These are phyloP conservation scores for Anarrhichthys ocellatus DNA, from an alignment of 2,113 vertebrate species.

Conservation along the genomic window DNA sequence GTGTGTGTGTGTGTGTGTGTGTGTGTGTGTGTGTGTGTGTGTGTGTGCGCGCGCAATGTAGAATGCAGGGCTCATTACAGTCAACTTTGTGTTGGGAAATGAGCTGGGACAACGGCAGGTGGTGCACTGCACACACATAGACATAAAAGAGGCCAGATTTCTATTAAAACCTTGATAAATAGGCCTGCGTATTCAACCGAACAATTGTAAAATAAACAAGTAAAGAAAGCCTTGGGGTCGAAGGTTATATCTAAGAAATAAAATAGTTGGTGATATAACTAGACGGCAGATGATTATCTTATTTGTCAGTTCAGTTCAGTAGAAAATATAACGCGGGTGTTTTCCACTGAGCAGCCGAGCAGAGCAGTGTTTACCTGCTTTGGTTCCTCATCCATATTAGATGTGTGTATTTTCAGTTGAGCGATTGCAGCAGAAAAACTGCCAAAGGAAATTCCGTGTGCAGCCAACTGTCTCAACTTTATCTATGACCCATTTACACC, in stretches of 20 bases:
- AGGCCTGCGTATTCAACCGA: not conserved
- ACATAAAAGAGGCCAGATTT: not conserved
- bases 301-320: conserved; percentile 5
- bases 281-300: not conserved
- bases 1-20: not conserved
- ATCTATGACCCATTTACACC: not conserved
- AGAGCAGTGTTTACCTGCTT: conserved; percentile 1
- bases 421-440: conserved; percentile 2
- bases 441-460: not conserved
- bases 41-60: conserved; percentile 1
- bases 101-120: conserved; percentile 55
- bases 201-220: not conserved
- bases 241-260: not conserved
- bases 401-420: conserved; percentile 2
- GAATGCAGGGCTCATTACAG: conserved; percentile 59
- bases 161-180: not conserved
- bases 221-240: not conserved
- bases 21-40: conserved; percentile 13
- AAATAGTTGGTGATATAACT: not conserved
- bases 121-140: conserved; percentile 14
- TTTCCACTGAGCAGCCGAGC: conserved; percentile 4
- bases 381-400: not conserved
- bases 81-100: conserved; percentile 59
- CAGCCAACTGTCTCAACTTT: not conserved
- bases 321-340: not conserved